Percentiles rank a stretch among this genome's conserved stretches.
phyloP scores from a whole-genome alignment of 1,140 invertebrate species.

The Listronotus oregonensis region DNA sequence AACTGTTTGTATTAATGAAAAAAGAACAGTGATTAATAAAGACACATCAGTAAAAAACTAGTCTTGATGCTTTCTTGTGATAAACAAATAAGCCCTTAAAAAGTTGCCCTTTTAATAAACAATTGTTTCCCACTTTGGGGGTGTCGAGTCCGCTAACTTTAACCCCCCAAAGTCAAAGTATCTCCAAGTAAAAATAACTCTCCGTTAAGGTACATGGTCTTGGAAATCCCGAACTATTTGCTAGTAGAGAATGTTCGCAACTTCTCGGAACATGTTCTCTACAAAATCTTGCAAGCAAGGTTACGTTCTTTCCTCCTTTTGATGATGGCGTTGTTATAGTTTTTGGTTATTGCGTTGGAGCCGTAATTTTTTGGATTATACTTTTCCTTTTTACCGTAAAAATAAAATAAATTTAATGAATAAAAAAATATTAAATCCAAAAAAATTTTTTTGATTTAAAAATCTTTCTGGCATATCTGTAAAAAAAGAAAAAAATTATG shows the following conservation, averaged over 20 bases:
- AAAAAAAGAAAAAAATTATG: too few species aligned
- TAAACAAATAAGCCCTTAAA: too few species aligned
- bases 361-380: slow-evolving; percentile 29
- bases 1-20: too few species aligned
- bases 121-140: slow-evolving; percentile 74
- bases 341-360: slow-evolving; percentile 10
- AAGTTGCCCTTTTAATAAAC: too few species aligned
- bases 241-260: slow-evolving; percentile 75
- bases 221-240: slow-evolving; percentile 61
- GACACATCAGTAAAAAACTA: too few species aligned
- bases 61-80: too few species aligned
- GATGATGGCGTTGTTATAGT: slow-evolving; percentile 29
- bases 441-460: too few species aligned
- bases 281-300: slow-evolving; percentile 76
- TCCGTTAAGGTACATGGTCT: slow-evolving; percentile 79
- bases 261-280: slow-evolving; percentile 75
- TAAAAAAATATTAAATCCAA: too few species aligned
- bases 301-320: slow-evolving; percentile 67
- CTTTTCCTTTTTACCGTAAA: slow-evolving; percentile 46
- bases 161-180: slow-evolving; percentile 79
- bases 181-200: slow-evolving; percentile 79
- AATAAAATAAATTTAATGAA: too few species aligned
- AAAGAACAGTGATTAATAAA: too few species aligned
- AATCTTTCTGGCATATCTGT: too few species aligned
- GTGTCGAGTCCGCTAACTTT: slow-evolving; percentile 78